Evolutionary conservation across 2,113 vertebrate genomes (phyloP), one percentile per base, ranked within the genome.

Genomic region (Stigmatopora nigra): DNA sequence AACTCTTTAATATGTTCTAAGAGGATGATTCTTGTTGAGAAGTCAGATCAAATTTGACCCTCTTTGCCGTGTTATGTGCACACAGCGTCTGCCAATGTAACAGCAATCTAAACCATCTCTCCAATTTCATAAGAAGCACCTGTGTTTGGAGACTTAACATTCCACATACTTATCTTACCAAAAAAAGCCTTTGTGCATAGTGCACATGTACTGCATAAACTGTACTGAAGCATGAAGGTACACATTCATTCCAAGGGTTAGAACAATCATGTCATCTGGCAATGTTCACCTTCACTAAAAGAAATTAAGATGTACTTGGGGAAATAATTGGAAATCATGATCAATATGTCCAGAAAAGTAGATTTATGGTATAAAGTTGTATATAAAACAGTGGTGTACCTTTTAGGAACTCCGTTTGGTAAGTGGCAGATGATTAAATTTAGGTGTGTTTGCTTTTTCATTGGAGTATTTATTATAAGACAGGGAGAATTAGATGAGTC

Each of bases 141-240:
- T 91, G 90, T 89, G 85, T 88, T 90, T 85, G 82, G 83, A 88
- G 85, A 87, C 83, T 83, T 81, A 78, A 79, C 87, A 90, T 90
- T 89, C 90, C 90, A 72, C 85, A 78, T 78, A 76, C 73, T 80
- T 82, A 85, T 86, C 81, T 84, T 74, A 84, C 86, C 77, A 70
- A 86, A 78, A 82, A 88, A 79, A 75, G 79, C 68, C 82, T 86
- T 86, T 84, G 85, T 84, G 78, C 76, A 57, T 16, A 68, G 70
- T 78, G 82, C 82, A 82, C 78, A 79, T 86, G 85, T 84, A 63
- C 72, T 65, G 82, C 83, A 89, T 88, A 84, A 90, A 86, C 80
- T 82, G 70, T 65, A 44, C 68, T 19, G 76, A 77, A 79, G 67
- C 79, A 66, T 77, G 78, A 84, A 81, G 82, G 78, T 75, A 68